Evolutionary conservation across 1,140 invertebrate species (phyloP).

Genomic region (Littorina saxatilis): DNA sequence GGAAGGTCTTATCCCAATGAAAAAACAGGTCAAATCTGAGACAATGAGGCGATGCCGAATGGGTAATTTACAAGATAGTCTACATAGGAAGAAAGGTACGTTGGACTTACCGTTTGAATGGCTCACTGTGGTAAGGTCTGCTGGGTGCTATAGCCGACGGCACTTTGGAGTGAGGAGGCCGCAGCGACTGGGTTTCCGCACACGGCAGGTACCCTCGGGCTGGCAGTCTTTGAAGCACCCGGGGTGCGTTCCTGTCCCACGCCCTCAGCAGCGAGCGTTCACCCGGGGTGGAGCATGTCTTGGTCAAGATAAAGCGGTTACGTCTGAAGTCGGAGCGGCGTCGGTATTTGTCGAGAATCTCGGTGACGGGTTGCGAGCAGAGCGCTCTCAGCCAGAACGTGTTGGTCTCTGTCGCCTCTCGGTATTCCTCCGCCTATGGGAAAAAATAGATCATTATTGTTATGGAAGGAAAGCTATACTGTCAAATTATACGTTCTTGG

Average conservation of each 20-base stretch:
- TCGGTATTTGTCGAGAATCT: conserved; percentile 42
- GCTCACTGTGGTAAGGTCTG: no score
- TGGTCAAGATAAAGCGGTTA: conserved; percentile 30
- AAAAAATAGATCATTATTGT: no score
- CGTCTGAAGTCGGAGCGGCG: conserved; percentile 30
- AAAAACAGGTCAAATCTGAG: no score
- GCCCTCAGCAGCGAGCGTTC: conserved; percentile 38
- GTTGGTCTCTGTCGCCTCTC: conserved; percentile 27
- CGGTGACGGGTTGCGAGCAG: conserved; percentile 45
- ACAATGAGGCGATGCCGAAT: no score
- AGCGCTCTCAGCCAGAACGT: conserved; percentile 44
- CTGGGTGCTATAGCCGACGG: background rate
- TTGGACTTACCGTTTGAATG: no score
- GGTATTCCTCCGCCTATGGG: conserved; percentile 4
- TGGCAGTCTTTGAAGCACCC: background rate
- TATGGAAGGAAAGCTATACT: background rate
- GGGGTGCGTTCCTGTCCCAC: conserved; percentile 42
- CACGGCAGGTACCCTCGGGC: background rate
- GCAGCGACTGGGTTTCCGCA: background rate
- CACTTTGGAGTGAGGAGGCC: background rate
- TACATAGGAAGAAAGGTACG: no score
- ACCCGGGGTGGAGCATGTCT: conserved; percentile 44
- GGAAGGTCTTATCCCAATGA: no score
- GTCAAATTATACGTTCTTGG: background rate
- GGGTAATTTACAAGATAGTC: no score